Evolutionary conservation across 2,888 invertebrate species (phyloP), one percentile per base, ranked within the genome.

Genomic region (Labia minor): DNA sequence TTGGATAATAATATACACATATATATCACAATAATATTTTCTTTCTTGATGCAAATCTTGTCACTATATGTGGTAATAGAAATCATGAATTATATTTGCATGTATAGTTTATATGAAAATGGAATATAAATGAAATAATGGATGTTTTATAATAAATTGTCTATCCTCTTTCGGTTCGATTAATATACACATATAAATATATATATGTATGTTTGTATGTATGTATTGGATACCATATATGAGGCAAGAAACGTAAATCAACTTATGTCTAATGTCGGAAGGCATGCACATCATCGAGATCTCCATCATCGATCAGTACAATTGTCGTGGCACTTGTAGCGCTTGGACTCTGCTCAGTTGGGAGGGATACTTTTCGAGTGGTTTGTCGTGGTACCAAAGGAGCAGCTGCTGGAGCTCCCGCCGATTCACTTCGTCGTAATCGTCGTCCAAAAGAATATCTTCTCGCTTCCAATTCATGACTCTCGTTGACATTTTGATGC

Each of bases 301-400:
- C 78, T 72, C 77, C 79, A 72, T 85, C 84, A 71, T 85, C 85
- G 68, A 83, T 81, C 72, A 85, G 77, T 71, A 86, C 82, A 69
- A 86, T 83, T 65, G 86, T 86, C 65, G 86, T 84, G 69, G 85
- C 85, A 74, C 86, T 86, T 66, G 83, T 79, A 71, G 83, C 84
- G 49, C 84, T 84, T 67, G 84, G 84, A 72, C 83, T 84, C 68
- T 82, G 82, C 37, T 82, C 82, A 69, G 80, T 70, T 33, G 69
- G 70, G 10, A 69, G 79, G 2, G 81, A 80, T 63, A 81, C 75
- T 74, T 68, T 68, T 37, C 68, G 64, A 8, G 63, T 66, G n/a
- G 49, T 21, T 19, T n/a, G 26, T 21, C 33, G 63, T n/a, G 18
- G 64, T 19, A 37, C 20, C 19, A 65, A 62, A 33, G 14, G 67